Percentiles rank a stretch among this genome's conserved stretches.
Evolutionary conservation across 2,888 invertebrate species (phyloP).

Genomic region (Hirtodrosophila alboralis): DNA sequence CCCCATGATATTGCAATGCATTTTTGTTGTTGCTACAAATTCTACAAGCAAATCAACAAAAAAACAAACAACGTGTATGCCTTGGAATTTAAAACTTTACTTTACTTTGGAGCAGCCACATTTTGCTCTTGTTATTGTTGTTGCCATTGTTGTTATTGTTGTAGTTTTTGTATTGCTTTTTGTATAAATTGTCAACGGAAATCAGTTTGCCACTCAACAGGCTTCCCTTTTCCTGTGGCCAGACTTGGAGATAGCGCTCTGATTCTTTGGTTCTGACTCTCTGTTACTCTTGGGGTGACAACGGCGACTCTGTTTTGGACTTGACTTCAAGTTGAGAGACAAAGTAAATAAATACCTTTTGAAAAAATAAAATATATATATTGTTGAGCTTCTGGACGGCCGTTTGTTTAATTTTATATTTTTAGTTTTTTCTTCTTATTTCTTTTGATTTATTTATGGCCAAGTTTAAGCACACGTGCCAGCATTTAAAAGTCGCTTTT

Average conservation of each 20-base stretch:
- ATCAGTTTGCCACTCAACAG: constrained; percentile 82
- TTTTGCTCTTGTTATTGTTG: constrained; percentile 35
- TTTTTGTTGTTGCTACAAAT: constrained; percentile 77
- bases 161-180: constrained; percentile 39
- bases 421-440: constrained; percentile 18
- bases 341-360: constrained; percentile 39
- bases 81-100: constrained; percentile 75
- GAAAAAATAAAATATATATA: constrained; percentile 9
- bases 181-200: constrained; percentile 80
- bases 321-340: constrained; percentile 34
- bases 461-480: constrained; percentile 68
- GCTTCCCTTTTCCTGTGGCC: constrained; percentile 81
- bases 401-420: constrained; percentile 32
- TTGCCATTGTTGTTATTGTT: constrained; percentile 25
- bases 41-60: constrained; percentile 72
- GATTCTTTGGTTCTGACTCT: constrained; percentile 11
- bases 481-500: constrained; percentile 58
- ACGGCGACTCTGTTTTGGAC: constrained; percentile 22
- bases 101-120: constrained; percentile 32
- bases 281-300: constrained; percentile 45
- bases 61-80: constrained; percentile 75
- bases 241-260: constrained; percentile 40
- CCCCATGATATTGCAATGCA: constrained; percentile 65
- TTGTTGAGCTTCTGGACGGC: constrained; percentile 30
- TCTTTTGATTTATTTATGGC: constrained; percentile 52